Base-by-base conservation (phyloP, 2,797 vertebrate species). In the Thripadectes ignobilis region DNA sequence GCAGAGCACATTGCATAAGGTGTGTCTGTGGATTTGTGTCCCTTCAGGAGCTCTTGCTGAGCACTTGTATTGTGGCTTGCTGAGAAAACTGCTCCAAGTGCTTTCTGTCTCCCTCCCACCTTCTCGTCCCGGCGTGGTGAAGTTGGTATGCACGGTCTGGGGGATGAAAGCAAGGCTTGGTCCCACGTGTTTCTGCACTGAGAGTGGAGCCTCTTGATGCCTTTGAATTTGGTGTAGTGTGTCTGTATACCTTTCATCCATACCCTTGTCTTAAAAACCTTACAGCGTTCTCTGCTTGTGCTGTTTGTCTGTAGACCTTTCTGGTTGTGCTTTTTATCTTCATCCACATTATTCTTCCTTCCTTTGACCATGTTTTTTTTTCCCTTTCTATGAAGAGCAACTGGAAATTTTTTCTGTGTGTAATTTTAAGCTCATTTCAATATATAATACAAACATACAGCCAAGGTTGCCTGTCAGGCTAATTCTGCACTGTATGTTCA, bases 51-150 rank as follows among this genome's bases (percentile, higher is more conserved):
- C 46, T 52, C 88, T 72, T 81, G 49, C 89, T 65, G 69, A 89
- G 58, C 36, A 2, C 1, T 77, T 22, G 9, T 38, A 14, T 43
- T 93, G 55, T 54, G 62, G 45, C 23, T 55, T 66, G 39, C 41
- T 43, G n/a, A 63, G 54, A 82, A 59, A 85, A 77, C 11, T 38
- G 46, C 36, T 78, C 32, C 1, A 4, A 68, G 69, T 39, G 23
- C 36, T 55, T 32, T 58, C 19, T 45, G 72, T 65, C 10, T 29
- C 39, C 6, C 16, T 4, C 14, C 5, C 13, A 41, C 38, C 59
- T 61, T 10, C 12, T 23, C 3, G 14, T 29, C 29, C 18, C 1
- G 2, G 0, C 6, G 26, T 46, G 6, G 7, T 69, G 36, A 15
- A 45, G 15, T 20, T 72, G 11, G 19, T 46, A 7, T 43, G 12